Evolutionary conservation across 2,797 vertebrate genomes (phyloP).

Genomic region (Lithobates sylvaticus): DNA sequence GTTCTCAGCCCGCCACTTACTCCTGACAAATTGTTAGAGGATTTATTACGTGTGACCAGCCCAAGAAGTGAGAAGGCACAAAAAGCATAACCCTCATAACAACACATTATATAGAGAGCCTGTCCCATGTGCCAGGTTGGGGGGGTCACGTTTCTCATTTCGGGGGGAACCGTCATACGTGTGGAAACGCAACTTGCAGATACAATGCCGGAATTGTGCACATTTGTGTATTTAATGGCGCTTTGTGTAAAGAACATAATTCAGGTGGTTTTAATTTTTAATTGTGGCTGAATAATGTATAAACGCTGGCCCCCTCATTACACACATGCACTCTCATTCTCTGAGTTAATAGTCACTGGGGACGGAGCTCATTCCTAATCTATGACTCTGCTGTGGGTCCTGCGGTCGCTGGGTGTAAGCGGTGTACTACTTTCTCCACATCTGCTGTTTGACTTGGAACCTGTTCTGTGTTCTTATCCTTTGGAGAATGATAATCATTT

Average conservation of each 20-base stretch:
- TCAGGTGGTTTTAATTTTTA: slow-evolving; percentile 46
- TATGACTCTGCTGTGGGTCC: background rate
- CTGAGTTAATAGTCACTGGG: slow-evolving; percentile 16
- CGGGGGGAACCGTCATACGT: background rate
- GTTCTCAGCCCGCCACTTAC: slow-evolving; percentile 37
- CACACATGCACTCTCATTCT: background rate
- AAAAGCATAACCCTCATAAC: slow-evolving; percentile 25
- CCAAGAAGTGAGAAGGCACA: slow-evolving; percentile 25
- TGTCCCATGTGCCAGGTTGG: background rate
- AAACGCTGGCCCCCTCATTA: slow-evolving; percentile 13
- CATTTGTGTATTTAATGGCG: slow-evolving; percentile 29
- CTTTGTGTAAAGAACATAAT: slow-evolving; percentile 34
- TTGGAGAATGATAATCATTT: background rate
- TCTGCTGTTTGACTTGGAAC: background rate
- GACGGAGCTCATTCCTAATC: background rate
- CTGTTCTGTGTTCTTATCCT: background rate
- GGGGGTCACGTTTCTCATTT: background rate
- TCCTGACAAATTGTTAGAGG: slow-evolving; percentile 50
- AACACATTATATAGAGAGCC: slow-evolving; percentile 5
- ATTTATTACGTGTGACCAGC: slow-evolving; percentile 54
- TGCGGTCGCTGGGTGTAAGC: background rate
- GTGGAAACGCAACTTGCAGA: slow-evolving; percentile 9
- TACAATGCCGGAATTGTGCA: slow-evolving; percentile 5
- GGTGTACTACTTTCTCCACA: background rate
- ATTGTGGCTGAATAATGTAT: slow-evolving; percentile 53